Conservation (phyloP, 2,797 vertebrate species). For the Alcedo atthis region DNA sequence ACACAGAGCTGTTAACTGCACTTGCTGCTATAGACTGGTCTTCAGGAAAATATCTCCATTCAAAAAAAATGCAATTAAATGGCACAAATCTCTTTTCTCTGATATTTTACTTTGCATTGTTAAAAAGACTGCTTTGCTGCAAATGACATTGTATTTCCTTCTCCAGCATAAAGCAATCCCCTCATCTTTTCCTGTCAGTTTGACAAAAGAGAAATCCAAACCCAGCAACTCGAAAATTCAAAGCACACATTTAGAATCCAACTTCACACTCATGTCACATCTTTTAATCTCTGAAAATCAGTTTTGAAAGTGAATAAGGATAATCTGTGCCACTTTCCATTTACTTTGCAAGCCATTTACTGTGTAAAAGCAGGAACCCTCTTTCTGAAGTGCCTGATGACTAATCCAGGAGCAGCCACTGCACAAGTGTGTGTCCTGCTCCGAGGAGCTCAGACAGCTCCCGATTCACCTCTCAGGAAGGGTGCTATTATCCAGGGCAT, state of each 20-base stretch:
- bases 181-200: neutral
- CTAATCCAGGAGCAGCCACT: neutral
- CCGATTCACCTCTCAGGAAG: neutral
- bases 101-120: neutral
- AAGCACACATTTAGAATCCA: neutral
- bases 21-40: neutral
- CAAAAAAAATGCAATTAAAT: neutral
- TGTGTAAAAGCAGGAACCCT: neutral
- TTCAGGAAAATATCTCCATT: neutral
- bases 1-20: accelerated
- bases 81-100: accelerated
- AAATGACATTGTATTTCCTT: neutral
- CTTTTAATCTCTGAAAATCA: neutral
- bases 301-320: neutral
- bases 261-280: neutral
- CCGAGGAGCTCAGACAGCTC: neutral
- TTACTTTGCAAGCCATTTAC: neutral
- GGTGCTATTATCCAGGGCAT: neutral
- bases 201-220: neutral
- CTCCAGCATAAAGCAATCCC: neutral
- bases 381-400: neutral
- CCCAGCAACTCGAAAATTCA: neutral
- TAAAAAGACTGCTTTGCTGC: neutral
- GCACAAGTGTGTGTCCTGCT: neutral
- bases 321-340: neutral